Evolutionary conservation across 2,797 vertebrate genomes (phyloP).

Genomic region (Yasuhikotakia modesta): DNA sequence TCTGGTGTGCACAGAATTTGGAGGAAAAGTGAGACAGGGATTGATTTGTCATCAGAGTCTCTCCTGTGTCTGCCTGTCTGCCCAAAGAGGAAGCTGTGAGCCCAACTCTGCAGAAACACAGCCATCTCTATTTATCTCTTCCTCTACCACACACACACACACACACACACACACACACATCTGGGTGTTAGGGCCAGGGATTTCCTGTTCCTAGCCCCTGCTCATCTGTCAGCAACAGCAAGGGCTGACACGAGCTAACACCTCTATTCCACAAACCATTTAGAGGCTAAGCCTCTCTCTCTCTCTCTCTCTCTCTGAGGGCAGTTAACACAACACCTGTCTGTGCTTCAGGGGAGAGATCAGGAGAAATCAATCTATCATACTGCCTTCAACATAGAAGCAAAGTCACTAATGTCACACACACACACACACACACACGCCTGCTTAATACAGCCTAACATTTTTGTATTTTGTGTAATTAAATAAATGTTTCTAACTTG

Average conservation of each 20-base stretch:
- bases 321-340: conserved; percentile 67
- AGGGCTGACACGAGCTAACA: conserved; percentile 74
- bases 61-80: conserved; percentile 59
- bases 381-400: conserved; percentile 22
- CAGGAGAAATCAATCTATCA: conserved; percentile 71
- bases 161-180: conserved; percentile 35
- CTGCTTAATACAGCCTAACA: not conserved
- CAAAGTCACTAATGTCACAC: not conserved
- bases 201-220: conserved; percentile 61
- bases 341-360: conserved; percentile 62
- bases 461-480: not conserved
- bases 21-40: conserved; percentile 56
- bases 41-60: conserved; percentile 64
- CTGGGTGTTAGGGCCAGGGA: conserved; percentile 53
- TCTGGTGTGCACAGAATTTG: conserved; percentile 44
- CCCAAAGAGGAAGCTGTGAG: conserved; percentile 47
- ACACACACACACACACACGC: not conserved
- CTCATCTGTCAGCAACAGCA: conserved; percentile 68
- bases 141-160: conserved; percentile 46
- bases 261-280: conserved; percentile 72
- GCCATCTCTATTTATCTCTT: conserved; percentile 48
- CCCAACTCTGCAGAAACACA: conserved; percentile 48
- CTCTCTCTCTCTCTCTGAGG: conserved; percentile 27
- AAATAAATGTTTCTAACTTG: not conserved
- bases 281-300: conserved; percentile 71